A percentile compares a stretch with the other conserved stretches of the same genome.
phyloP scores from a whole-genome alignment of 2,113 vertebrate species.

The Pygoscelis adeliae region DNA sequence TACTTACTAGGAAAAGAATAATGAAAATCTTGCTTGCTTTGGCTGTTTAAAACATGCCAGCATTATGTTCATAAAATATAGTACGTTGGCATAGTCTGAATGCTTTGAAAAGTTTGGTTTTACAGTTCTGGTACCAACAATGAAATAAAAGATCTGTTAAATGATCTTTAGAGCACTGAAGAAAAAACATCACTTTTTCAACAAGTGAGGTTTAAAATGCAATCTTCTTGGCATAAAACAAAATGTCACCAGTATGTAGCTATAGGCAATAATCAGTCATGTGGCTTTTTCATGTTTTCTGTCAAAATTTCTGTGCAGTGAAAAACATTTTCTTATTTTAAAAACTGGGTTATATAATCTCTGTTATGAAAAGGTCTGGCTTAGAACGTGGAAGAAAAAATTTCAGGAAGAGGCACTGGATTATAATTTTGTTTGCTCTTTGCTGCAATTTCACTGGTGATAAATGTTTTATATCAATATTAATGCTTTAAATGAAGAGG shows the following conservation, averaged over 20 bases:
- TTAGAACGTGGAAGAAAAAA: background rate
- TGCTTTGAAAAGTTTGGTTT: background rate
- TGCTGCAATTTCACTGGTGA: background rate
- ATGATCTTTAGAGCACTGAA: background rate
- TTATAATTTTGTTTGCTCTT: background rate
- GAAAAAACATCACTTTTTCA: background rate
- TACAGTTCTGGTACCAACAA: background rate
- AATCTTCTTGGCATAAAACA: background rate
- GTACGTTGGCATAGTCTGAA: background rate
- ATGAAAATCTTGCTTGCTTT: background rate
- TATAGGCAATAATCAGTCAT: background rate
- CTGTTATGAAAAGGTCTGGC: background rate
- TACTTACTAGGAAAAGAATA: background rate
- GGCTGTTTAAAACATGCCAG: background rate
- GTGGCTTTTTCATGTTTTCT: background rate
- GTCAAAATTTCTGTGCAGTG: background rate
- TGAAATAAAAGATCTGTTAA: background rate
- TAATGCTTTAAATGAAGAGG: background rate
- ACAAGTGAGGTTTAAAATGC: background rate
- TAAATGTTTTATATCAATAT: background rate
- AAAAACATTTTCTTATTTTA: background rate
- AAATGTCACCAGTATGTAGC: background rate
- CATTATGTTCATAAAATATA: background rate
- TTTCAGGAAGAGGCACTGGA: background rate
- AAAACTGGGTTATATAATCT: background rate